Evolutionary conservation across 2,888 invertebrate genomes (phyloP), one percentile per base, ranked within the genome.

Genomic region (Thyatira batis): DNA sequence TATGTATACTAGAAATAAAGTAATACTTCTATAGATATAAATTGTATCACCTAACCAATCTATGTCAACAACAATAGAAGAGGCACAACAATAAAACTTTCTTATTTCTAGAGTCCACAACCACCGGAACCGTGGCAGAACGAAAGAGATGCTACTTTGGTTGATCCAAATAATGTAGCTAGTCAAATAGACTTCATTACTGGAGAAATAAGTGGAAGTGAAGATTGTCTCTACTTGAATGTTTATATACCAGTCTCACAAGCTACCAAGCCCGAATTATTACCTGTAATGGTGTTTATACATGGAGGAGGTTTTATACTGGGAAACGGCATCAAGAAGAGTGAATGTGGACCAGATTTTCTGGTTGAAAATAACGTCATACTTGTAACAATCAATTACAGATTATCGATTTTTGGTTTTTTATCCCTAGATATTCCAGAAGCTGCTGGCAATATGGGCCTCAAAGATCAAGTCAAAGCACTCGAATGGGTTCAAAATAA

Each of bases 71-170:
- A n/a, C n/a, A n/a, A n/a, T n/a, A n/a, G n/a, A n/a, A n/a, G n/a
- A n/a, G n/a, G n/a, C 2, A 10, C 33, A 39, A 21, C 11, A 23
- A 21, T 11, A 21, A 23, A 45, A 11, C n/a, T 13, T 25, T 11
- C 33, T 52, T 44, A 48, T 33, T 82, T 78, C 6, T 59, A 87
- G 86, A 78, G 67, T 63, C 92, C 91, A 2, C 76, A 84, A 58
- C 66, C 85, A 23, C 76, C 85, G 13, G 81, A 84, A 11, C 64
- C 81, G 51, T 92, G 90, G 91, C 57, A 79, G 13, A 87, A 85
- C 0, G 84, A 86, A 45, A 86, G 89, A 77, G 90, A 93, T 73
- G 93, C 93, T 8, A 89, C 89, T 3, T 75, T 79, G 51, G 85
- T 85, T 65, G 58, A 73, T 79, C 46, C 62, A 54, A 58, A 63